phyloP scores from a whole-genome alignment of 2,797 vertebrate species.

The Smutsia temminckii region DNA sequence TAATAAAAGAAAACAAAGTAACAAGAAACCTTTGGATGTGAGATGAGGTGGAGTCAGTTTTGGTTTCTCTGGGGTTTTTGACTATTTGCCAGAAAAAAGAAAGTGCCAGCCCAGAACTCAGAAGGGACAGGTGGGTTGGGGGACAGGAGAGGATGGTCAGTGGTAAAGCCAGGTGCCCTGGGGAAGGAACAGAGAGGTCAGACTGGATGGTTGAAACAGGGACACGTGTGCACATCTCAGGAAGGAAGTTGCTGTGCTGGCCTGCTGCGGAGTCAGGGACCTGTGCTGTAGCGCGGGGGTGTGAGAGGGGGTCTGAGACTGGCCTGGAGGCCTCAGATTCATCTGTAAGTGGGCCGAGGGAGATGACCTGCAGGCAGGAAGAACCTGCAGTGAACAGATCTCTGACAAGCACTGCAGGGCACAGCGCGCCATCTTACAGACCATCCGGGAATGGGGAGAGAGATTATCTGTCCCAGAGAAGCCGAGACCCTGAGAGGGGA shows the following conservation, averaged over 20 bases:
- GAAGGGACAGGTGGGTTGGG: slow-evolving; percentile 48
- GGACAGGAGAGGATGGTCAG: slow-evolving; percentile 58
- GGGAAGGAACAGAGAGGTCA: slow-evolving; percentile 49
- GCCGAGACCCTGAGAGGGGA: neutral
- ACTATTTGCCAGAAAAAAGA: slow-evolving; percentile 59
- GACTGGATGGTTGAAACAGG: neutral
- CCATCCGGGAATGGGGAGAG: fast-evolving
- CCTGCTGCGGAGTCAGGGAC: neutral
- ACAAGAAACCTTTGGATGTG: slow-evolving; percentile 19
- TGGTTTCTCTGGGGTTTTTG: slow-evolving; percentile 51
- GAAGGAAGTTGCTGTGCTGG: neutral
- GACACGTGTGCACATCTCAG: neutral
- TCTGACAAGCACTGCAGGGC: neutral
- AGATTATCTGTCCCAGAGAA: neutral
- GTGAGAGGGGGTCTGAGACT: neutral
- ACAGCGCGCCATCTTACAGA: fast-evolving
- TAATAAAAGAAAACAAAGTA: slow-evolving; percentile 51
- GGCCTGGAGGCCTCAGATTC: neutral
- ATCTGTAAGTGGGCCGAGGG: neutral
- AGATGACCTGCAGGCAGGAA: neutral
- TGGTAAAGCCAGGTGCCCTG: slow-evolving; percentile 76
- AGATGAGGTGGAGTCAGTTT: slow-evolving; percentile 67
- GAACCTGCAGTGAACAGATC: neutral
- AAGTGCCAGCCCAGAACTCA: slow-evolving; percentile 69
- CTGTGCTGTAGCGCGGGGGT: neutral